These are phyloP conservation scores for Alexandromys fortis DNA, from an alignment of 2,113 vertebrate genomes.

Conservation along the genomic window DNA sequence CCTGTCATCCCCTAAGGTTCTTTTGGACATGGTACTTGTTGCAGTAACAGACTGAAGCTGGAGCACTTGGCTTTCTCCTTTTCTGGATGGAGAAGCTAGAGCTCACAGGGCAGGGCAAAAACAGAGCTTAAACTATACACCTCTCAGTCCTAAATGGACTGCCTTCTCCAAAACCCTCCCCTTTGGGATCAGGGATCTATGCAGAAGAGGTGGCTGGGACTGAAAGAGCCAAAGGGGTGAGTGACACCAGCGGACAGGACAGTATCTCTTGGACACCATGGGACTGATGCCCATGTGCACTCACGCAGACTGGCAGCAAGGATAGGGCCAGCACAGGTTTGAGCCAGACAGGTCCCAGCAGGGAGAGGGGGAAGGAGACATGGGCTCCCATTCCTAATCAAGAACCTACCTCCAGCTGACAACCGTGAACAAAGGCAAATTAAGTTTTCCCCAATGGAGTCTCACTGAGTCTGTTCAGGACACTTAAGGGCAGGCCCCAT, in stretches of 20 bases:
- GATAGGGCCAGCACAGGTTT: background rate
- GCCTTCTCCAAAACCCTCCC: background rate
- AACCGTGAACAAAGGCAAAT: background rate
- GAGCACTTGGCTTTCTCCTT: background rate
- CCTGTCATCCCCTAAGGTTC: background rate
- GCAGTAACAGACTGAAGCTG: background rate
- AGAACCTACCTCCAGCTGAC: background rate
- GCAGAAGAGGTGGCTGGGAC: background rate
- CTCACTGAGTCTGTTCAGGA: background rate
- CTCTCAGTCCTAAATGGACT: background rate
- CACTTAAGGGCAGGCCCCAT: background rate
- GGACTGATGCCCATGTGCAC: background rate
- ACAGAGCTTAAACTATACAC: background rate
- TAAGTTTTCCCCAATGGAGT: background rate
- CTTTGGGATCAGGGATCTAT: background rate
- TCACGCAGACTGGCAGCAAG: background rate
- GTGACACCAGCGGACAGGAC: background rate
- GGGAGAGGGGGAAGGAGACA: background rate
- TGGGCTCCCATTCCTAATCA: background rate
- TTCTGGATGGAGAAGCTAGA: background rate
- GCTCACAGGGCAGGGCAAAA: too few species aligned
- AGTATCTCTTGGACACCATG: background rate
- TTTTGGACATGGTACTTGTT: background rate
- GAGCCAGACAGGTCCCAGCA: background rate
- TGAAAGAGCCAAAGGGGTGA: too few species aligned